Evolutionary conservation across 2,888 invertebrate genomes (phyloP), one percentile per base, ranked within the genome.

Genomic region (Leptopilina syphax): DNA sequence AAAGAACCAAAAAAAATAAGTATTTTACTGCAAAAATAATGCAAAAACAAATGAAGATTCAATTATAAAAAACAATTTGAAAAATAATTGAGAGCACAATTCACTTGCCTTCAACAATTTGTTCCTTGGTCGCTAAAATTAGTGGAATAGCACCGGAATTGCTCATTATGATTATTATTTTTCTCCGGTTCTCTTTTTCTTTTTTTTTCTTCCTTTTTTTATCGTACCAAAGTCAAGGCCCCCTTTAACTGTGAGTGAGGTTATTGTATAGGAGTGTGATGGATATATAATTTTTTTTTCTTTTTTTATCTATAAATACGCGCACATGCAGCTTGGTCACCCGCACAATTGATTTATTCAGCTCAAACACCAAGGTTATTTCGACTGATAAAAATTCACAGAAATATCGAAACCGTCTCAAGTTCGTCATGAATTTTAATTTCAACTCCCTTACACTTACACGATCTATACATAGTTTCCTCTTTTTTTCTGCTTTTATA

Each of bases 111-210:
- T 90, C 90, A 79, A 89, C 80, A 79, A 88, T 88, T 82, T 89
- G 88, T 77, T 89, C 90, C 83, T 89, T 90, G 84, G 84, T 89
- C 83, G 88, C 91, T 83, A 90, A 85, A 78, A 91, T 87, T 83
- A 91, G 86, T 18, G 90, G 91, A 77, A 91, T 91, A 8, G 91
- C 91, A 44, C 89, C 90, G 79, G 90, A 89, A 83, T 83, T 86
- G 84, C 90, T 91, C 91, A 91, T 91, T 80, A 83, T 79, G 50
- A 27, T 70, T 47, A 47, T 47, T 47, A 47, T 50, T 50, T 50
- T 50, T 44, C 44, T 44, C 44, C 8, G 7, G 6, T 8, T 44
- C 44, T 6, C 44, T 44, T 8, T 44, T 8, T 44, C 7, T 8
- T 8, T 7, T 8, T 8, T 8, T 44, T 50, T 50, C 47, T 7